Evolutionary conservation across 2,113 vertebrate species (phyloP).

Genomic region (Xiphias gladius): DNA sequence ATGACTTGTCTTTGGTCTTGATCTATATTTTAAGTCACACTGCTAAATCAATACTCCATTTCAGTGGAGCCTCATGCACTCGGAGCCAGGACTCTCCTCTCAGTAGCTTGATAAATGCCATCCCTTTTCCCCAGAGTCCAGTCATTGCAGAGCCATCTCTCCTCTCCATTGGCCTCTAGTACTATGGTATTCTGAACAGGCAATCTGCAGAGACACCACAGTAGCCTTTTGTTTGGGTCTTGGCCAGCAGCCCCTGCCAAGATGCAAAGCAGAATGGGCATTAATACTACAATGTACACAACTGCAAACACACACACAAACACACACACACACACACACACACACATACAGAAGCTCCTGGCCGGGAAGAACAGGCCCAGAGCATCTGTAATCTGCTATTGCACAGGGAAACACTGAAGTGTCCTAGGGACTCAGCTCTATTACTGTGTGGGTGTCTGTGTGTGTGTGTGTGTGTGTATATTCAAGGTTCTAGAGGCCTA

Average conservation of each 20-base stretch:
- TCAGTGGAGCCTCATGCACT: slow-evolving; percentile 50
- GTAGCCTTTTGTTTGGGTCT: slow-evolving; percentile 79
- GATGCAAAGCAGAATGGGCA: slow-evolving; percentile 71
- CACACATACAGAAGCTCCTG: slow-evolving; percentile 52
- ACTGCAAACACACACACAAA: slow-evolving; percentile 30
- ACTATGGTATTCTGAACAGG: slow-evolving; percentile 76
- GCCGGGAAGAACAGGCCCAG: slow-evolving; percentile 76
- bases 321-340: slow-evolving; percentile 35
- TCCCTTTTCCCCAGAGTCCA: slow-evolving; percentile 59
- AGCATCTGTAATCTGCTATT: slow-evolving; percentile 87
- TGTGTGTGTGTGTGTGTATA: slow-evolving; percentile 1
- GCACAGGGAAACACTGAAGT: slow-evolving; percentile 92
- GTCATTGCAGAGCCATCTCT: slow-evolving; percentile 55
- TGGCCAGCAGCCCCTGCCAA: slow-evolving; percentile 74
- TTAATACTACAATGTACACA: slow-evolving; percentile 64
- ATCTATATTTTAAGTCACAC: slow-evolving; percentile 47
- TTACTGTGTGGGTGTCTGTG: slow-evolving; percentile 31
- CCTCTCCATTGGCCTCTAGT: slow-evolving; percentile 63
- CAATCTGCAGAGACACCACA: slow-evolving; percentile 74
- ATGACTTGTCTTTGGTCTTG: slow-evolving; percentile 26
- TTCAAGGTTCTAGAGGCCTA: slow-evolving; percentile 30
- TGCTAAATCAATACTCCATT: slow-evolving; percentile 55
- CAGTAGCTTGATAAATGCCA: slow-evolving; percentile 72
- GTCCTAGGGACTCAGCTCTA: slow-evolving; percentile 75
- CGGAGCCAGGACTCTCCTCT: slow-evolving; percentile 51